These are phyloP conservation scores for Gambusia affinis DNA, from an alignment of 2,113 vertebrate species.

Conservation along the genomic window DNA sequence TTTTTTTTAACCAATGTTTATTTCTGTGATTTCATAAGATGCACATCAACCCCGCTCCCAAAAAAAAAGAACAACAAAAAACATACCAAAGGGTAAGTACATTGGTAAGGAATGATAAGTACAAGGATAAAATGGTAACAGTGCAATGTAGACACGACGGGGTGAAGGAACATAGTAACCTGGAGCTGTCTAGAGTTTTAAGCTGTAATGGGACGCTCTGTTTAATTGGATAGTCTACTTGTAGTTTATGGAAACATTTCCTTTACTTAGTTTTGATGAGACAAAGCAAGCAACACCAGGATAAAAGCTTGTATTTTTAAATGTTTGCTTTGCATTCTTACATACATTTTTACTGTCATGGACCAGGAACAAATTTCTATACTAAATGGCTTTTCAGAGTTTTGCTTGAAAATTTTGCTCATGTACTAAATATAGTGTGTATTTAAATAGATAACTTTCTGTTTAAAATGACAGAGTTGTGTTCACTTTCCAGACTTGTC, in stretches of 20 bases:
- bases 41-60: no score
- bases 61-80: background rate
- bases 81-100: background rate
- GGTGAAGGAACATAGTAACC: background rate
- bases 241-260: constrained; percentile 74
- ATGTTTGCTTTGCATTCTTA: constrained; percentile 82
- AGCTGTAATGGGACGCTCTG: background rate
- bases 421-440: constrained; percentile 41
- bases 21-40: no score
- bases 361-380: constrained; percentile 80
- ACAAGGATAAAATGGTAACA: background rate
- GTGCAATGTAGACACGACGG: background rate
- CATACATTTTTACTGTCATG: constrained; percentile 82
- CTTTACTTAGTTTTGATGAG: constrained; percentile 81
- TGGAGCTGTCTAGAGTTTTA: background rate
- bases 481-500: constrained; percentile 56
- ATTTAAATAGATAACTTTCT: constrained; percentile 37
- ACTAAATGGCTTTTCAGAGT: constrained; percentile 81
- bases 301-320: constrained; percentile 69
- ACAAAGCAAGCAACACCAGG: constrained; percentile 83
- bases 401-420: constrained; percentile 58
- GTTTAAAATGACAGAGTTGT: constrained; percentile 34
- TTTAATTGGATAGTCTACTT: constrained; percentile 33
- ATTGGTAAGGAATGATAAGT: background rate
- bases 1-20: no score